Evolutionary conservation across 2,797 vertebrate genomes (phyloP).

Genomic region (Acanthurus tractus): DNA sequence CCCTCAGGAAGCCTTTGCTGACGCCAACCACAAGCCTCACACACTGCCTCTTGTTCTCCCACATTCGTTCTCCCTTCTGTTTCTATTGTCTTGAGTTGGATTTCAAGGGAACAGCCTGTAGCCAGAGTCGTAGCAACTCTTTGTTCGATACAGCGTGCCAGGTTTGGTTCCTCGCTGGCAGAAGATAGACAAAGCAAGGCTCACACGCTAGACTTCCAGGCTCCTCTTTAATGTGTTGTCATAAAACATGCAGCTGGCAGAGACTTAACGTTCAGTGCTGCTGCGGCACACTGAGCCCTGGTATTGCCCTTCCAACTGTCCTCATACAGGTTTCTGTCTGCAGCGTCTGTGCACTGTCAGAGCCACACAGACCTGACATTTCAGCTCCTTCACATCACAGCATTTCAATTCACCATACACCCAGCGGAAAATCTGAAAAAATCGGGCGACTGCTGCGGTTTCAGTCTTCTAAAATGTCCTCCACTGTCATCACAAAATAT

Average conservation of each 20-base stretch:
- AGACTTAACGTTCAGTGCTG: constrained; percentile 59
- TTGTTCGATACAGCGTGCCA: constrained; percentile 74
- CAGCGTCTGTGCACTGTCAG: constrained; percentile 61
- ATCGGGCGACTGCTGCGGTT: constrained; percentile 24
- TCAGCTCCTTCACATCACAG: constrained; percentile 43
- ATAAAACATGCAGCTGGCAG: constrained; percentile 84
- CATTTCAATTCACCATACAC: constrained; percentile 43
- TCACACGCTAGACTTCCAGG: constrained; percentile 77
- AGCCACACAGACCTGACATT: constrained; percentile 64
- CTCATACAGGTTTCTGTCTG: constrained; percentile 43
- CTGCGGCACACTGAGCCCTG: constrained; percentile 44
- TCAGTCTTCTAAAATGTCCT: constrained; percentile 47
- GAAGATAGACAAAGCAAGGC: constrained; percentile 69
- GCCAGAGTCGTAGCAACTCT: constrained; percentile 67
- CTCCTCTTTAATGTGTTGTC: constrained; percentile 86
- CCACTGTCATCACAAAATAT: constrained; percentile 50
- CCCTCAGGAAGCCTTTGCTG: constrained; percentile 61
- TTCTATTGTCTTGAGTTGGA: constrained; percentile 64
- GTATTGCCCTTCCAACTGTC: constrained; percentile 64
- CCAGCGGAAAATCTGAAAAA: constrained; percentile 56
- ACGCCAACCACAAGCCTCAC: constrained; percentile 60
- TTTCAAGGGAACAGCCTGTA: constrained; percentile 62
- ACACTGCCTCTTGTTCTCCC: constrained; percentile 46
- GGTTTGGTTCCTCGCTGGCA: constrained; percentile 74
- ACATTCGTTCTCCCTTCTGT: constrained; percentile 47